Base-by-base conservation (phyloP, 2,797 vertebrate species). In the Enoplosus armatus region DNA sequence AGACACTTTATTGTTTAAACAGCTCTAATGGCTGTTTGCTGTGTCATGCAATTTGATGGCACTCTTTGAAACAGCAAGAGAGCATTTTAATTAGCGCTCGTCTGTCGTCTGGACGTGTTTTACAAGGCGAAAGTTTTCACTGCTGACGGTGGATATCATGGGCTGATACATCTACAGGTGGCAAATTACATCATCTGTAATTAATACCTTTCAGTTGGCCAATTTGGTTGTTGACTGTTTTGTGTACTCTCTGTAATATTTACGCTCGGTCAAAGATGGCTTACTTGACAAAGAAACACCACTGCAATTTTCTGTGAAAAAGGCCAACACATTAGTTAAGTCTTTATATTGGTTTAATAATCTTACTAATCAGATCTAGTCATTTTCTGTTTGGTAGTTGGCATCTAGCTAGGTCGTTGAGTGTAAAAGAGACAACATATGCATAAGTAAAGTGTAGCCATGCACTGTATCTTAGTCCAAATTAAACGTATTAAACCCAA, bases 81-180 rank as follows among this genome's bases (percentile, higher is more conserved):
- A 55, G 35, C 6, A 43, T 75, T 75, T 76, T 72, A 78, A 81
- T 72, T 50, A 72, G 61, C 62, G 74, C 22, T 43, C 11, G 33
- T 16, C 59, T 33, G 65, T 58, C 31, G 5, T 62, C 24, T 72
- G 39, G 51, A 35, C 2, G 39, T 3, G 5, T 61, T 72, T 60
- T 45, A 74, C 41, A 66, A 43, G 58, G 33, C 60, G 54, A 67
- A 62, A 35, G 31, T 76, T 77, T 73, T 11, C 51, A 3, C 24
- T 51, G 9, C 31, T 75, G 39, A 56, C 8, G 11, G 63, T 29
- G 27, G 31, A 66, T 63, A 79, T 82, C 39, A 45, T 1, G 31
- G 27, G 27, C 65, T 39, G 41, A 45, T 79, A 14, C 54, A 39
- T 56, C 16, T 48, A n/a, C 20, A 11, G 7, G 29, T 61, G 41